phyloP scores from a whole-genome alignment of 1,140 invertebrate genomes.

The Bicyclus anynana region DNA sequence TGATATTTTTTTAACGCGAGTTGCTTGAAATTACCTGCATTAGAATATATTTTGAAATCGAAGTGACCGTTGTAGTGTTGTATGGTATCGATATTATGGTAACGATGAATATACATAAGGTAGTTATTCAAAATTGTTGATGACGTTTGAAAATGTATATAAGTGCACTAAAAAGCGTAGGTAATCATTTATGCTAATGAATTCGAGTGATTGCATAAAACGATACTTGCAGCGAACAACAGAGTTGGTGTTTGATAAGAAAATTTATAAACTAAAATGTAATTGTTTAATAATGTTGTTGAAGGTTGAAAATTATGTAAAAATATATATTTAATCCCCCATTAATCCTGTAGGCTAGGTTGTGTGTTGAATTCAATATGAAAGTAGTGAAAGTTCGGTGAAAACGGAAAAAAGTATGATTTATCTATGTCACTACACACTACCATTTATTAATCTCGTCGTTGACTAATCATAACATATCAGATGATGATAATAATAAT shows the following conservation, averaged over 20 bases:
- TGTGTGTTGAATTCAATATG: background rate
- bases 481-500: conserved; percentile 68
- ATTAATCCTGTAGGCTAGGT: conserved; percentile 37
- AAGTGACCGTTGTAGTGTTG: conserved; percentile 11
- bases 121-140: conserved; percentile 20
- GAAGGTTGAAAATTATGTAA: conserved; percentile 50
- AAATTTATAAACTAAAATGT: conserved; percentile 15
- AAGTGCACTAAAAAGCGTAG: conserved; percentile 10
- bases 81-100: conserved; percentile 13
- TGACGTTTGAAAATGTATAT: conserved; percentile 25
- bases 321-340: conserved; percentile 64
- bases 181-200: conserved; percentile 16
- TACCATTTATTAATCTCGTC: conserved; percentile 10
- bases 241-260: no score
- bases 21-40: background rate
- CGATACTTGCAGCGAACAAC: background rate
- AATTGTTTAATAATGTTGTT: conserved; percentile 59
- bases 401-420: conserved; percentile 9
- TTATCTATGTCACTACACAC: conserved; percentile 1
- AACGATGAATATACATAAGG: conserved; percentile 16
- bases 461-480: conserved; percentile 51
- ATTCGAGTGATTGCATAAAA: conserved; percentile 11
- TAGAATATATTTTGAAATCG: background rate
- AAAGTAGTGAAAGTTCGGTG: background rate
- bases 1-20: background rate